phyloP scores from a whole-genome alignment of 2,113 vertebrate genomes.

The Coptodon rendalli region DNA sequence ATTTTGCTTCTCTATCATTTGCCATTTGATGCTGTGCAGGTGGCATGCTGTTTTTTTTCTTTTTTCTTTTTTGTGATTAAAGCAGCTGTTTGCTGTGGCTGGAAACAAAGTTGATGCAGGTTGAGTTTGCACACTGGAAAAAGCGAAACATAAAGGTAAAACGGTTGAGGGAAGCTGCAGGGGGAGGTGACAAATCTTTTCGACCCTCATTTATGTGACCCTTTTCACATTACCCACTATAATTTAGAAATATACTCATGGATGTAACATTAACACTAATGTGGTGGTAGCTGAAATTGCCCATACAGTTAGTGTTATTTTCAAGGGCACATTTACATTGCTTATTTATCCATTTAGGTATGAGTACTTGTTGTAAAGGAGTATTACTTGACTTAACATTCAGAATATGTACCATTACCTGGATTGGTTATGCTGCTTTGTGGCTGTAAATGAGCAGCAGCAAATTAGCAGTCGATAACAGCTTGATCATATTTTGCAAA shows the following conservation, averaged over 20 bases:
- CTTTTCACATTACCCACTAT: not conserved
- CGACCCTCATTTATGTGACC: not conserved
- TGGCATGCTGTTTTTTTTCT: not conserved
- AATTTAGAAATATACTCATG: not conserved
- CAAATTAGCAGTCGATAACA: not conserved
- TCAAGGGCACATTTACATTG: not conserved
- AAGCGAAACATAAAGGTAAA: not conserved
- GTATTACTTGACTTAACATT: not conserved
- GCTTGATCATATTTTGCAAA: not conserved
- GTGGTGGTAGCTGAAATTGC: not conserved
- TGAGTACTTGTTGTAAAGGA: not conserved
- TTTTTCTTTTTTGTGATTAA: not conserved
- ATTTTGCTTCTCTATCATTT: not conserved
- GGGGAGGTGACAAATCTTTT: not conserved
- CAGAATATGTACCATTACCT: not conserved
- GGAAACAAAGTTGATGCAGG: not conserved
- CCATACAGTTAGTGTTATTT: not conserved
- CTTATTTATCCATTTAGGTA: not conserved
- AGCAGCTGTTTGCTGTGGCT: not conserved
- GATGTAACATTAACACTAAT: not conserved
- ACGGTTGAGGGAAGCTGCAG: not conserved
- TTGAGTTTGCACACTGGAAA: not conserved
- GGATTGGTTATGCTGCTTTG: not conserved
- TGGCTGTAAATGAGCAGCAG: not conserved
- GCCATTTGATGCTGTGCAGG: not conserved